Evolutionary conservation across 2,113 vertebrate species (phyloP), one percentile per base, ranked within the genome.

Genomic region (Chloropsis cyanopogon): DNA sequence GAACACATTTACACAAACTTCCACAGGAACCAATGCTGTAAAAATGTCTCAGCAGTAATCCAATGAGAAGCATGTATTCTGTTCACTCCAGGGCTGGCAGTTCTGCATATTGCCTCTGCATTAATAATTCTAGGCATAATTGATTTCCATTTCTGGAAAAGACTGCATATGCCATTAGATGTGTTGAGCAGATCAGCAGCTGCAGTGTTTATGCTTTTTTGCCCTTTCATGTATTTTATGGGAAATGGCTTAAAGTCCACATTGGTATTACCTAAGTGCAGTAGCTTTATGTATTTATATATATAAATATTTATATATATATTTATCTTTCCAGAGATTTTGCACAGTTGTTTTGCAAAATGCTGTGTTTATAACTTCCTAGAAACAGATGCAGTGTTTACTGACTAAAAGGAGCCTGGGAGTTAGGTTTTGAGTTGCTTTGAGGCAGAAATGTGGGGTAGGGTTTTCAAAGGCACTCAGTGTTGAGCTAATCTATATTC

Each of bases 141-240:
- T 86, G 24, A 71, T 93, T 92, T 84, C 23, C 25, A 79, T 68
- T 83, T 90, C 52, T 86, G 61, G 61, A 72, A 94, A 90, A 86
- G 37, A 42, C 26, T 82, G 77, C 61, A 78, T 88, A 82, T 68
- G 86, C 22, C 31, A 80, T 90, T 92, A 94, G 47, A 50, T 65
- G 26, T 47, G 37, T 46, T 75, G 21, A 47, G 65, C 68, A 91
- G 39, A 84, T 70, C 56, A 78, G 54, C 42, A 75, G 54, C 47
- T 35, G 20, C 19, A 75, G 20, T 35, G 20, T 65, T 75, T 54
- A 10, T 57, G 82, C 65, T 37, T 46, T 44, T 82, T 79, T 65
- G 26, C 4, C 37, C 70, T 95, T 75, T 53, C 3, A 7, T 66
- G 10, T 79, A 11, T 88, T 95, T 94, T 73, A 56, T 47, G n/a